phyloP scores from a whole-genome alignment of 1,140 invertebrate species.

The Drosophila sturtevanti region DNA sequence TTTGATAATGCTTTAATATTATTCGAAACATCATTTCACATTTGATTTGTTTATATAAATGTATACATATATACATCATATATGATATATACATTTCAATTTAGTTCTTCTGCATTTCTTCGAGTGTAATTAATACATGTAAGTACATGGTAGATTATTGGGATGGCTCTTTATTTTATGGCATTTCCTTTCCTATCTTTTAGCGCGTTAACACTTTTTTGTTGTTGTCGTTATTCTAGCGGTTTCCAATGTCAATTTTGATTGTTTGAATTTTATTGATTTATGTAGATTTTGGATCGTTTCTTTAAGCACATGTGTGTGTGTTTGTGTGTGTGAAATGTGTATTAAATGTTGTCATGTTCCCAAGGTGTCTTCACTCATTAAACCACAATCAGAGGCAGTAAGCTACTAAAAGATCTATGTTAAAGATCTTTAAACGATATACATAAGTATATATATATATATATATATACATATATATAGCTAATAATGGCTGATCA shows the following conservation, averaged over 20 bases:
- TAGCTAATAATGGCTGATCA: neutral
- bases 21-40: no score
- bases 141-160: conserved; percentile 2
- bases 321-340: conserved; percentile 2
- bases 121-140: neutral
- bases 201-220: conserved; percentile 10
- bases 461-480: neutral
- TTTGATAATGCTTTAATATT: no score
- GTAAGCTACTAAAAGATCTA: neutral
- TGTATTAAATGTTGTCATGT: conserved; percentile 1
- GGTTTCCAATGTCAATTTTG: conserved; percentile 14
- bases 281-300: conserved; percentile 11
- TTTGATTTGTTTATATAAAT: no score
- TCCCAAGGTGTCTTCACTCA: conserved; percentile 4
- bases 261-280: conserved; percentile 14
- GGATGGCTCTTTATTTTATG: conserved; percentile 2
- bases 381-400: conserved; percentile 4
- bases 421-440: conserved; percentile 5
- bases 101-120: neutral
- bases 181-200: neutral
- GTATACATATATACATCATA: no score
- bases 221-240: conserved; percentile 9
- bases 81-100: no score
- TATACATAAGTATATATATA: conserved; percentile 1
- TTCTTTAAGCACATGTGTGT: neutral